Base-by-base conservation (phyloP, 2,797 vertebrate genomes). In the Psittacula derbiana region DNA sequence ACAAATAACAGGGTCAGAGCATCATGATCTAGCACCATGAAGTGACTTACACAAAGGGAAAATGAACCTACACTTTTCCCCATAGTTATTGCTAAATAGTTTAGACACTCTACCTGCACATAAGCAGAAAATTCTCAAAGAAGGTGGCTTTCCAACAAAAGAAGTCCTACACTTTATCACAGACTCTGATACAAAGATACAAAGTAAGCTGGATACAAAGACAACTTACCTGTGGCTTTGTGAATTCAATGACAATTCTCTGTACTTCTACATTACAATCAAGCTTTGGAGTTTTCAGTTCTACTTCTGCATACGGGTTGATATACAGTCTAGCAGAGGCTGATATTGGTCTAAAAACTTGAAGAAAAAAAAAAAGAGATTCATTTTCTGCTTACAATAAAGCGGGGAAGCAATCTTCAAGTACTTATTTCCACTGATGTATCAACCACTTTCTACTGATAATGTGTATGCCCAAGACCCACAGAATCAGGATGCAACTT, bases 261-360 rank as follows among this genome's bases (percentile, higher is more conserved):
- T 99, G 99, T n/a, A 99, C 98, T 97, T 99, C 99, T 76, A 99
- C 97, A 50, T 98, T 98, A 70, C 99, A 97, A 27, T 98, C 98
- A 5, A 98, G 94, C 97, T 99, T 99, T 4, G 99, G 99, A 55
- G 98, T 98, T 86, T 98, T 98, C 65, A 99, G 94, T 46, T 99
- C 99, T 67, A 97, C 50, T 96, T 99, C 99, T 38, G 99, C 99
- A 44, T 97, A 97, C 5, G 99, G 99, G 95, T 99, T 99, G 93
- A 99, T 99, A 96, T 98, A 98, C 25, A 99, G 98, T 95, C 98
- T 99, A 95, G 99, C 99, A 30, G 98, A 99, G 20, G 99, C 99
- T 66, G 99, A 99, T 76, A 99, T 97, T 10, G 99, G 99, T 97
- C 98, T 99, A 94, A 99, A 99, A 97, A 99, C 99, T 99, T 91